Conservation (phyloP, 2,888 invertebrate genomes). For the Emesis russula region DNA sequence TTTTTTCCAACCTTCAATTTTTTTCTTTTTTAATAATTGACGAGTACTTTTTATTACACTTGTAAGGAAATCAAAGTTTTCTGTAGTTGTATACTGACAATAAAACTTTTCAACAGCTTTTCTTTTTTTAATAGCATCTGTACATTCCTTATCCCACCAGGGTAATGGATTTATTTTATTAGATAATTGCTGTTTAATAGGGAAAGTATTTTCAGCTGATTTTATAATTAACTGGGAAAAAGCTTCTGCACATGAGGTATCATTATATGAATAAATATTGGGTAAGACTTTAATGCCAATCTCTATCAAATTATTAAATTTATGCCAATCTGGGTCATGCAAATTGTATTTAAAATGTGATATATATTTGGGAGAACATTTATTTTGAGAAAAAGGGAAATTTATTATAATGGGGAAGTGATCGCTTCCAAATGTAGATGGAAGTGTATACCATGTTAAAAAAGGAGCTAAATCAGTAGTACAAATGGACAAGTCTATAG, state of each 20-base stretch:
- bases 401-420: neutral
- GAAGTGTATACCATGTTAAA: neutral
- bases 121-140: neutral
- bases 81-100: constrained; percentile 5
- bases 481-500: neutral
- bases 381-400: neutral
- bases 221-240: too few species aligned
- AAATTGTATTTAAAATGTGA: neutral
- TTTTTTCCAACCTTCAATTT: neutral
- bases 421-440: neutral
- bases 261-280: neutral
- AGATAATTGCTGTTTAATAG: neutral
- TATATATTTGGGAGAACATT: neutral
- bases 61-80: neutral
- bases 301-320: neutral
- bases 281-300: neutral
- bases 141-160: constrained; percentile 18
- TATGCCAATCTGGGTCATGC: neutral
- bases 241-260: constrained; percentile 4
- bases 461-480: neutral
- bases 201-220: neutral
- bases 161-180: neutral
- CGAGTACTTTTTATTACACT: neutral
- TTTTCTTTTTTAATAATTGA: neutral
- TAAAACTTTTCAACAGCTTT: constrained; percentile 7